A percentile compares a stretch with the other conserved stretches of the same genome.
phyloP scores from a whole-genome alignment of 1,140 invertebrate species.

The Penaeus indicus region DNA sequence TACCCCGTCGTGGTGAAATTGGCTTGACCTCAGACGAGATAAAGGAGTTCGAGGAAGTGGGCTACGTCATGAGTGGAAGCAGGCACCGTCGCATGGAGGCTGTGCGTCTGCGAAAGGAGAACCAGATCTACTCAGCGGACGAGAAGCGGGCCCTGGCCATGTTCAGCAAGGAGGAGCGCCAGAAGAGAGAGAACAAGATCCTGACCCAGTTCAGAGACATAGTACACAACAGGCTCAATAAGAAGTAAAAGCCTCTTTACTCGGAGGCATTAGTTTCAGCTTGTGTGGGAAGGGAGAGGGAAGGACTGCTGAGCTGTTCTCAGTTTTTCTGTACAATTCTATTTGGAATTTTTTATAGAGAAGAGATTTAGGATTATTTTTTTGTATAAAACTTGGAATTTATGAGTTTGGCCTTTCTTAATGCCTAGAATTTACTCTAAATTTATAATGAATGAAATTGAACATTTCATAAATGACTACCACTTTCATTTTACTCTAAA shows the following conservation, averaged over 20 bases:
- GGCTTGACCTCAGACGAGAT: slow-evolving; percentile 98
- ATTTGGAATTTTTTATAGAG: no score
- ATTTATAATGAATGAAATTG: no score
- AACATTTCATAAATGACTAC: no score
- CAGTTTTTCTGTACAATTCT: no score
- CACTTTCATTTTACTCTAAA: no score
- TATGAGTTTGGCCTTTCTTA: no score
- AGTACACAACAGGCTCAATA: slow-evolving; percentile 76
- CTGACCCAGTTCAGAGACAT: slow-evolving; percentile 95
- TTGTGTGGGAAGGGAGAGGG: neutral
- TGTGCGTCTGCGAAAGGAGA: slow-evolving; percentile 98
- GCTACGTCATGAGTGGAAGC: slow-evolving; percentile 94
- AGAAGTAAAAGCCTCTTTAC: slow-evolving; percentile 66
- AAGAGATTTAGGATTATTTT: no score
- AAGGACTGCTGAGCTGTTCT: neutral
- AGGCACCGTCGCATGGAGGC: slow-evolving; percentile 99
- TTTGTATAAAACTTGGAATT: no score
- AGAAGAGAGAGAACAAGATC: slow-evolving; percentile 96
- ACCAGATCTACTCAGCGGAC: slow-evolving; percentile 99
- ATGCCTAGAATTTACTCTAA: no score
- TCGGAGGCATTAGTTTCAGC: neutral
- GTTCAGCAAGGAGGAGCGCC: slow-evolving; percentile 97
- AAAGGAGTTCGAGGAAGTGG: slow-evolving; percentile 91
- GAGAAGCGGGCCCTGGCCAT: slow-evolving; percentile 97
- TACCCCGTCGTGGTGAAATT: slow-evolving; percentile 98